Evolutionary conservation across 2,888 invertebrate genomes (phyloP).

Genomic region (Acleris literana): DNA sequence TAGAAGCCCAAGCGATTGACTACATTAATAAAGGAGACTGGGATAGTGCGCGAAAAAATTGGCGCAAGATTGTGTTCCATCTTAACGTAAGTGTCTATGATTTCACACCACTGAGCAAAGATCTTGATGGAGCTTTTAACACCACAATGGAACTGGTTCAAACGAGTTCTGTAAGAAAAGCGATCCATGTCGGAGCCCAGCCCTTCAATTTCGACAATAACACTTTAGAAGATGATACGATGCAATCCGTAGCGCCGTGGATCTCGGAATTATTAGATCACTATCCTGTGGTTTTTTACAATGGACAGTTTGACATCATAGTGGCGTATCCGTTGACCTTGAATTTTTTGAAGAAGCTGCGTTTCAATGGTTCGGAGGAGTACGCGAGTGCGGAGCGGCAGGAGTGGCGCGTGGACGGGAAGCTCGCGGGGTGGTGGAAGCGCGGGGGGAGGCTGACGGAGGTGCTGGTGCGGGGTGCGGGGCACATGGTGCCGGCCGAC

Average conservation of each 20-base stretch:
- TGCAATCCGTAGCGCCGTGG: conserved; percentile 87
- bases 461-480: conserved; percentile 85
- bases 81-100: neutral
- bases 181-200: conserved; percentile 90
- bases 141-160: neutral
- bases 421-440: conserved; percentile 86
- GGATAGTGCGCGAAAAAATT: neutral
- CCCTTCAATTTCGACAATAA: conserved; percentile 73
- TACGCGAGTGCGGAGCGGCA: conserved; percentile 82
- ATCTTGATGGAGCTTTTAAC: too few relatives aligned
- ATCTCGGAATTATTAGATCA: conserved; percentile 82
- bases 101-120: neutral
- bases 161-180: conserved; percentile 78
- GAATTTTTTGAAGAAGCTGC: conserved; percentile 85
- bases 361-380: conserved; percentile 81
- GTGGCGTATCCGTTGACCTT: conserved; percentile 90
- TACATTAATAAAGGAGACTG: conserved; percentile 13
- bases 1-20: neutral
- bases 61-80: neutral
- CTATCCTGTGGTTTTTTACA: conserved; percentile 88
- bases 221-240: conserved; percentile 85
- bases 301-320: conserved; percentile 92
- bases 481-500: conserved; percentile 87
- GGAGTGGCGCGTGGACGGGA: conserved; percentile 83
- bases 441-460: conserved; percentile 84